Base-by-base conservation (phyloP, 1,140 invertebrate species). In the Sycobia sp. region DNA sequence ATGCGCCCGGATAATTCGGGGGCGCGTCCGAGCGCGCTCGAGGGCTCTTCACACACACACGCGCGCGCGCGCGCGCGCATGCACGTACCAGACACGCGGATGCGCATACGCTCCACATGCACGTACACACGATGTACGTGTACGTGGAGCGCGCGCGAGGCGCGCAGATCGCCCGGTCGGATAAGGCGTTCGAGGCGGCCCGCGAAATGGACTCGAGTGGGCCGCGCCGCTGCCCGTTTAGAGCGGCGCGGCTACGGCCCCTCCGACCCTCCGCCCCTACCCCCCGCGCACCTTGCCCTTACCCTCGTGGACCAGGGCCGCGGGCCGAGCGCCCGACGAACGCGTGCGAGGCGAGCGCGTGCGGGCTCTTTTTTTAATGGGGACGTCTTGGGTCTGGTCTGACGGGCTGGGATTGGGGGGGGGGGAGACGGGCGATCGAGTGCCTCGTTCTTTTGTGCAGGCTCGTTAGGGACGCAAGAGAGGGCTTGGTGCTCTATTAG, bases 171-270 rank as follows among this genome's bases (percentile, higher is more conserved):
- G 53, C 1, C 70, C 73, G 71, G 68, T n/a, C 44, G 75, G 76
- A 80, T 80, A 81, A 76, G 76, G 70, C 71, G 78, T 77, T 76
- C 76, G 77, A 76, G 77, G 73, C 38, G n/a, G 25, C 18, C 23
- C 32, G 16, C 25, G 14, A 32, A 23, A 56, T 43, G 23, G 41
- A 47, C 32, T 47, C 55, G 65, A 68, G 62, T 58, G 34, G 36
- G 36, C 16, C n/a, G n/a, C n/a, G n/a, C n/a, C n/a, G 43, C 43
- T 41, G 43, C 43, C 43, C 20, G 5, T 46, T 16, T n/a, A n/a
- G 9, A 4, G 38, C n/a, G n/a, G n/a, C n/a, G n/a, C n/a, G n/a
- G n/a, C n/a, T n/a, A n/a, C n/a, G n/a, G n/a, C n/a, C n/a, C 38
- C 38, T 13, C 13, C 5, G 38, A 41, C n/a, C 9, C 9, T n/a